Conservation (phyloP, 2,113 vertebrate genomes). For the Carassius carassius region DNA sequence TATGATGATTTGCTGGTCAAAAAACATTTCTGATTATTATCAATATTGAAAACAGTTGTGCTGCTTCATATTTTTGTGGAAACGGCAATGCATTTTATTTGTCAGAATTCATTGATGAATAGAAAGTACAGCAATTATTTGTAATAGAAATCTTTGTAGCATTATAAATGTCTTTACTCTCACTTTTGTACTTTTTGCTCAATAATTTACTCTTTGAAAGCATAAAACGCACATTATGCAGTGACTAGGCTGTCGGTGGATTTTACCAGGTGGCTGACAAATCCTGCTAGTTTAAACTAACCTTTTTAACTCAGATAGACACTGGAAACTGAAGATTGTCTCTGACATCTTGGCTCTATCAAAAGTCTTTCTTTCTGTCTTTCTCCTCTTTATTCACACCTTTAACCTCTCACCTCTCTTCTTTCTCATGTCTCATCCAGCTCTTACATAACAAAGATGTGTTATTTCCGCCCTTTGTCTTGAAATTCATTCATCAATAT, state of each 20-base stretch:
- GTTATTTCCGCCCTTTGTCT: constrained; percentile 58
- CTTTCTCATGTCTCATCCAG: constrained; percentile 57
- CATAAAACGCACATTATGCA: background rate
- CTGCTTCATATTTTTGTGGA: background rate
- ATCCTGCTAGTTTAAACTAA: background rate
- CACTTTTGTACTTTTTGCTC: no score
- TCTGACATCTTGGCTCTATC: background rate
- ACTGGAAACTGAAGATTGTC: background rate
- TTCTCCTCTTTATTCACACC: background rate
- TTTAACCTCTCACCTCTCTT: constrained; percentile 19
- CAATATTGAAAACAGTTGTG: background rate
- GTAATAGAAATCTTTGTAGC: no score
- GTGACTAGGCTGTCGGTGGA: background rate
- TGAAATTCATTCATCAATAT: background rate
- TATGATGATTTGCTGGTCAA: background rate
- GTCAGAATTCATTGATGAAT: no score
- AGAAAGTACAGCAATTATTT: no score
- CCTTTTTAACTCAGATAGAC: background rate
- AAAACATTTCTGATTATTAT: background rate
- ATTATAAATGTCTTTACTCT: background rate
- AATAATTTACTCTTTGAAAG: no score
- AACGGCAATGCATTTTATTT: background rate
- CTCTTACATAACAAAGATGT: constrained; percentile 55
- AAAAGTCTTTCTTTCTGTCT: background rate
- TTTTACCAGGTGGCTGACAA: no score